phyloP scores from a whole-genome alignment of 2,888 invertebrate species.

The Synergus gifuensis region DNA sequence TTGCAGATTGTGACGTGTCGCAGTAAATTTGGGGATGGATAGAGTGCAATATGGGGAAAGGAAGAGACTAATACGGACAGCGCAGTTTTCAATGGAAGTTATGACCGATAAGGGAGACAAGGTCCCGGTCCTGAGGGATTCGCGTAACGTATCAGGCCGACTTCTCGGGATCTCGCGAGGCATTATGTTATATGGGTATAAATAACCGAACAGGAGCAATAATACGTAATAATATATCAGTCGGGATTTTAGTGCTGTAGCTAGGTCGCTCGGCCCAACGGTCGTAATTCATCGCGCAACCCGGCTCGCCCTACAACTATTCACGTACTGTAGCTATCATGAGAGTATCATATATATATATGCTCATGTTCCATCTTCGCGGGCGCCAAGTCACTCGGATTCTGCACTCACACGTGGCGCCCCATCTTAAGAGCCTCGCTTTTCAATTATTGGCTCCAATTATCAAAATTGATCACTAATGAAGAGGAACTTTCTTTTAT shows the following conservation, averaged over 20 bases:
- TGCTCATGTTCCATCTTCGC: slow-evolving; percentile 52
- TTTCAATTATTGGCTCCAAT: neutral
- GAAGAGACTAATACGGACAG: slow-evolving; percentile 50
- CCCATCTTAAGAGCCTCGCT: neutral
- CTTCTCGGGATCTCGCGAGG: slow-evolving; percentile 73
- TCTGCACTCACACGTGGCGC: slow-evolving; percentile 23
- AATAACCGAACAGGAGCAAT: slow-evolving; percentile 78
- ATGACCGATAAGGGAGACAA: slow-evolving; percentile 76
- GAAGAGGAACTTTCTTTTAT: neutral
- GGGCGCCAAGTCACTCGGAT: slow-evolving; percentile 17
- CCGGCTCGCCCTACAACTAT: slow-evolving; percentile 59
- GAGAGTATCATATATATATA: slow-evolving; percentile 30
- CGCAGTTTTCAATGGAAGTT: slow-evolving; percentile 68
- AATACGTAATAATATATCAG: slow-evolving; percentile 79
- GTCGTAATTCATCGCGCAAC: slow-evolving; percentile 77
- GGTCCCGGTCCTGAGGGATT: slow-evolving; percentile 72
- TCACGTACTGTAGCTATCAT: slow-evolving; percentile 29
- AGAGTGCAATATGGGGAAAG: slow-evolving; percentile 52
- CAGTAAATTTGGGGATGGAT: slow-evolving; percentile 34
- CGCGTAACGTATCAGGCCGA: slow-evolving; percentile 68
- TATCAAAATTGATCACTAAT: neutral
- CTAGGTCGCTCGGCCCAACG: slow-evolving; percentile 73
- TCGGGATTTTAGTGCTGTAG: slow-evolving; percentile 77
- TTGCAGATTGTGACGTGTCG: slow-evolving; percentile 36
- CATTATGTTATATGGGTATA: slow-evolving; percentile 78